Evolutionary conservation across 2,888 invertebrate genomes (phyloP), one percentile per base, ranked within the genome.

Genomic region (Crossocerus cetratus): DNA sequence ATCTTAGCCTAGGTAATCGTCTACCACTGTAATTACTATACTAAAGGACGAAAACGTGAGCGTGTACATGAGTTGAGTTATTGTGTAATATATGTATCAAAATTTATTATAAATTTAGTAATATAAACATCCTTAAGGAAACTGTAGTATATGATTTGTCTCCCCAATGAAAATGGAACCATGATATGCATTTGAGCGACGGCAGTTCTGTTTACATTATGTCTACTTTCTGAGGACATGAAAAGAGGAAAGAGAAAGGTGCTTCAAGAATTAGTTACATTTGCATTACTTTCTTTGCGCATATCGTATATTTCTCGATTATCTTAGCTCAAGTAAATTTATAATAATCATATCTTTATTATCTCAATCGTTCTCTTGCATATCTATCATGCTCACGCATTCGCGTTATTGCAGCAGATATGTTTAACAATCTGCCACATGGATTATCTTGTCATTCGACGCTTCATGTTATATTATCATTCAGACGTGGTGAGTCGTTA

Each of bases 241-340:
- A 58, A 43, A 21, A 53, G 54, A 43, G 23, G 60, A 42, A 65
- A 57, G 16, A 42, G 53, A 16, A 14, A 73, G 77, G 74, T 20
- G 65, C 45, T n/a, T 63, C 49, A 65, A 66, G 73, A 75, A 62
- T 54, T 42, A 56, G 54, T 67, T 59, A 57, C 5, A 60, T 74
- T 72, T 23, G 32, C 32, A 32, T 32, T 77, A 84, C 76, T 77
- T 83, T 86, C 82, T 83, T 86, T 86, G 86, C 86, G 88, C 86
- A 87, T 88, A 86, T 87, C 85, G 87, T 88, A 87, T 88, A 88
- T 88, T 86, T 88, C 81, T 87, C 88, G 87, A 83, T 86, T 88
- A 88, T 81, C 85, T 86, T 87, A 84, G 84, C 76, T 85, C 84
- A 86, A 82, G 84, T 84, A 82, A 83, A 82, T 86, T 84, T 84